Evolutionary conservation across 2,797 vertebrate genomes (phyloP), one percentile per base, ranked within the genome.

Genomic region (Sebastes trivittatus): DNA sequence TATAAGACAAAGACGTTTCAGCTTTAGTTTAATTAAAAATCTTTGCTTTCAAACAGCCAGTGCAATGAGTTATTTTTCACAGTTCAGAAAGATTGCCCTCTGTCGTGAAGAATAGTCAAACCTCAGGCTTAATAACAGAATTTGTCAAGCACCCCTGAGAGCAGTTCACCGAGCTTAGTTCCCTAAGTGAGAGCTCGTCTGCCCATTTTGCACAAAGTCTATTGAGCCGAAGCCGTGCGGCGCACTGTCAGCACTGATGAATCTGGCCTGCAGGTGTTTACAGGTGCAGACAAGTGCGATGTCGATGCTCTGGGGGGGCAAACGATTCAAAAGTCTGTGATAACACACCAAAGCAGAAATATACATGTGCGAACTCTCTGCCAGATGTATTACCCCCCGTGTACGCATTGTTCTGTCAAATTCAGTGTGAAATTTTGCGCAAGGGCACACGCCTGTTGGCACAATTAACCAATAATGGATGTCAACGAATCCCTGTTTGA

Each of bases 401-500:
- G 9, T 75, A 5, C 1, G 2, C 29, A 46, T 29, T 69, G n/a
- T 55, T 82, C 11, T 67, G 27, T 46, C 54, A 70, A 61, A 58
- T n/a, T 55, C 54, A 6, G 42, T 68, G 42, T 75, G 54, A 83
- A 78, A 78, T 75, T 67, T 64, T 36, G 29, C 2, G 5, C 36
- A 66, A 76, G 27, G 79, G 42, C 78, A 80, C 36, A 42, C 4
- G 71, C 69, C 13, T 82, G 75, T 72, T 83, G 7, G 22, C 67
- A 72, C 75, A 85, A 81, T 87, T 74, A 88, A 78, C 75, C 16
- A 71, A 61, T 75, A 87, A 83, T 79, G 62, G 46, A 76, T 82
- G 76, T 80, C 80, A 82, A 60, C 80, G 82, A 81, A 85, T 84
- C 81, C 79, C 29, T 20, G 29, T 78, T 82, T 81, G 85, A 87